Percentiles rank a stretch among this genome's conserved stretches.
Conservation (phyloP, 2,797 vertebrate genomes). For the Danio tinwini region DNA sequence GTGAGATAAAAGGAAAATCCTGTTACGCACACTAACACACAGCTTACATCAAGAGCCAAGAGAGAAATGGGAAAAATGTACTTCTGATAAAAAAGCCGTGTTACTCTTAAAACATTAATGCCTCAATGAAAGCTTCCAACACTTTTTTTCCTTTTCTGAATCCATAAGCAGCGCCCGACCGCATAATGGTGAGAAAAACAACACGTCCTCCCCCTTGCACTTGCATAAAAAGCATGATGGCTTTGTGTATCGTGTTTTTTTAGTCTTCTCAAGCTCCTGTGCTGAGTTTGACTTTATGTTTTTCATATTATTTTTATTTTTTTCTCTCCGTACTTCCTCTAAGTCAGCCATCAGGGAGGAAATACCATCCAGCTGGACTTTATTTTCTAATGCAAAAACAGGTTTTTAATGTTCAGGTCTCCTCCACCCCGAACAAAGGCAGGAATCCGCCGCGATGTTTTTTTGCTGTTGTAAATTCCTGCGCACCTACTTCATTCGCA, state of each 20-base stretch:
- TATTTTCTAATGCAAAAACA: constrained; percentile 77
- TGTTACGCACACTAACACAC: constrained; percentile 76
- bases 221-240: constrained; percentile 50
- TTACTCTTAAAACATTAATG: constrained; percentile 83
- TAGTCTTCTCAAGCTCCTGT: constrained; percentile 50
- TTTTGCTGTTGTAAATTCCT: constrained; percentile 79
- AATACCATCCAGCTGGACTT: constrained; percentile 79
- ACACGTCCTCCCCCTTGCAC: constrained; percentile 55
- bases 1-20: constrained; percentile 82
- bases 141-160: constrained; percentile 72
- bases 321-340: constrained; percentile 78
- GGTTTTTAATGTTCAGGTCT: constrained; percentile 68
- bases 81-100: constrained; percentile 77
- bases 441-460: constrained; percentile 79
- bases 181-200: constrained; percentile 72
- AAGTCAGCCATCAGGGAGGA: constrained; percentile 77
- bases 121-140: constrained; percentile 75
- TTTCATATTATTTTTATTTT: constrained; percentile 69
- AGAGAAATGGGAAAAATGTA: constrained; percentile 76
- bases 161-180: constrained; percentile 68
- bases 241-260: constrained; percentile 55
- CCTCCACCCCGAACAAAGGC: constrained; percentile 74
- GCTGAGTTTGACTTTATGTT: constrained; percentile 73
- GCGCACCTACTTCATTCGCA: constrained; percentile 78
- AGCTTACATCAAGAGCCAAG: constrained; percentile 74